Base-by-base conservation (phyloP, 2,113 vertebrate genomes). In the Centrocercus urophasianus region DNA sequence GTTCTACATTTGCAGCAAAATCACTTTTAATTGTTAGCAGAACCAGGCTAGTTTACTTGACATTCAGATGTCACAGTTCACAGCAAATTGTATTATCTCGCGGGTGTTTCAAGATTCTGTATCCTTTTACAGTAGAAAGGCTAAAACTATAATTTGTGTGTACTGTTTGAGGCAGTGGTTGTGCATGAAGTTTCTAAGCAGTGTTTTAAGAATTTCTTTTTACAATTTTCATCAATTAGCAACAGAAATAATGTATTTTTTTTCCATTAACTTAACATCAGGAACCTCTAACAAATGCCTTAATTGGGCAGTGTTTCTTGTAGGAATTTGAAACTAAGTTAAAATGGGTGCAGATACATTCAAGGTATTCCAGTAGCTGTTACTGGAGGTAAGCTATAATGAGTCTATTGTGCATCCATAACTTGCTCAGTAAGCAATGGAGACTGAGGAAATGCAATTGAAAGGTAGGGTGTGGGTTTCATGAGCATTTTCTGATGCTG, bases 301-400 rank as follows among this genome's bases (percentile, higher is more conserved):
- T 95, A 97, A 96, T 97, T 95, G 96, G 54, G 25, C 32, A 84
- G 30, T 59, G 30, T 89, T 94, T 93, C 93, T 95, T 86, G 59
- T 93, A 84, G 91, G 50, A 93, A 84, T 93, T 74, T 67, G 85
- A 75, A 57, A 66, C 42, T 85, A 85, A 97, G 95, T 94, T 93
- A 90, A 96, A 96, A 95, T 13, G 24, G 84, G 86, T 82, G 75
- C 78, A 84, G 93, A 94, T 88, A 47, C 5, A 0, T 89, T 93
- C 18, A 72, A 19, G 38, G 8, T 56, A 38, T 36, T 93, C n/a
- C 34, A 54, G 12, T 56, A 91, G 34, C 72, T 83, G 40, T 69
- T 88, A 75, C 18, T 65, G 18, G 43, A 85, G 50, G 83, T 57
- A n/a, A 57, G 18, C 17, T n/a, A 20, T n/a, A n/a, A 57, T 7